Base-by-base conservation (phyloP, 2,113 vertebrate species). In the Hippocampus barbouri region DNA sequence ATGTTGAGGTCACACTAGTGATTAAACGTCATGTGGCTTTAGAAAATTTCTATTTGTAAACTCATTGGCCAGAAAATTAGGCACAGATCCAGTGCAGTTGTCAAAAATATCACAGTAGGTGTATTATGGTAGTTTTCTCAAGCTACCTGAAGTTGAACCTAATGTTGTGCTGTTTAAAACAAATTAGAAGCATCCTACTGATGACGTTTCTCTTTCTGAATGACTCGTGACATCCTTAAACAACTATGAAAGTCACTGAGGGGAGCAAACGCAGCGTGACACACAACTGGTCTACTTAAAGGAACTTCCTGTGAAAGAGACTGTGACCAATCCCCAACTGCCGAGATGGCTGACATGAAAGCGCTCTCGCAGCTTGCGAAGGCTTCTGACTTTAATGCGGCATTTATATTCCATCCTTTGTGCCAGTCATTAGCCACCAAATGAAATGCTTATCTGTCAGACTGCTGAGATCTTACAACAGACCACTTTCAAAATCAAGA, bases 321-420 rank as follows among this genome's bases (percentile, higher is more conserved):
- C 53, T 20, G 14, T 27, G 53, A 34, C 61, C 77, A 74, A 53
- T 66, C 67, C 80, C 45, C 83, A 82, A 85, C 77, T 82, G 85
- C 79, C 80, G 70, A 83, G 86, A 85, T 73, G 76, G 87, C 86
- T 81, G 12, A 82, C 74, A 87, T 86, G 68, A 90, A 87, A 87
- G 76, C 49, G 12, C 7, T 25, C 65, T 70, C 82, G 8, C 85
- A 88, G 84, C 80, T 84, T 80, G 84, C 15, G 54, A 80, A 30
- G n/a, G 72, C 71, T 66, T 61, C 79, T 88, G 89, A 89, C 86
- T 86, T 90, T 90, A 78, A 78, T 83, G 73, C 71, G 14, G 74
- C 16, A 64, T 77, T 89, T 89, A 90, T 87, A 87, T 83, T 85
- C 85, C 6, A 74, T 88, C 87, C 80, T 89, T 87, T 83, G 81